Base-by-base conservation (phyloP, 2,888 invertebrate species). In the Suillia variegata region DNA sequence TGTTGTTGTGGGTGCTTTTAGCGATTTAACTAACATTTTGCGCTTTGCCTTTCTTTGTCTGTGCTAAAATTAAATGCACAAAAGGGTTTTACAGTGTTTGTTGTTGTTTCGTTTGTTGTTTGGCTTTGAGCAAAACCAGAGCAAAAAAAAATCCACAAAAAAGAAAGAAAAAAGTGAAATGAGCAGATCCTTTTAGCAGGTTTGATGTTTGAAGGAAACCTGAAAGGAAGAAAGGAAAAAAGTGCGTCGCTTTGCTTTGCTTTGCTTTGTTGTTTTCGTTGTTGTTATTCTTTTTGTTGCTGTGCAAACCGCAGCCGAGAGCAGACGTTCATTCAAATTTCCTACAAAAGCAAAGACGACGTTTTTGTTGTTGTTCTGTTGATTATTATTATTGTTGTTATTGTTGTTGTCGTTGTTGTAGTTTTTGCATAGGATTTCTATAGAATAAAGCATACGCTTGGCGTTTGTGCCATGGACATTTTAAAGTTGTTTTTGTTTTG, bases 51-150 rank as follows among this genome's bases (percentile, higher is more conserved):
- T 68, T 74, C 71, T 68, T 71, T 74, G 71, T 74, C 45, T 59
- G 70, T 74, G 73, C 71, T 65, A 69, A 74, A 74, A 75, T 74
- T 73, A 73, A 74, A 75, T 75, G 71, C 73, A 74, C 75, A 75
- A 74, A 74, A 74, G 74, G 69, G 69, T 5, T n/a, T n/a, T n/a
- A n/a, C n/a, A n/a, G n/a, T n/a, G n/a, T n/a, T n/a, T n/a, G n/a
- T n/a, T n/a, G n/a, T n/a, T n/a, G n/a, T n/a, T n/a, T n/a, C n/a
- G n/a, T n/a, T 10, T n/a, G 38, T n/a, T 4, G 15, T n/a, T 4
- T 38, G 10, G 31, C 31, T 31, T 13, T 38, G 38, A 38, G 38
- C 5, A 26, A 26, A 26, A 26, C 5, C 5, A 26, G 26, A 26
- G 10, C 6, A 26, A 38, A 13, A 38, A 8, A 38, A 8, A 38